Percentiles rank a stretch among this genome's conserved stretches.
These are phyloP conservation scores for Zhuqinia jingwanae DNA, from an alignment of 2,888 invertebrate genomes.

Conservation along the genomic window DNA sequence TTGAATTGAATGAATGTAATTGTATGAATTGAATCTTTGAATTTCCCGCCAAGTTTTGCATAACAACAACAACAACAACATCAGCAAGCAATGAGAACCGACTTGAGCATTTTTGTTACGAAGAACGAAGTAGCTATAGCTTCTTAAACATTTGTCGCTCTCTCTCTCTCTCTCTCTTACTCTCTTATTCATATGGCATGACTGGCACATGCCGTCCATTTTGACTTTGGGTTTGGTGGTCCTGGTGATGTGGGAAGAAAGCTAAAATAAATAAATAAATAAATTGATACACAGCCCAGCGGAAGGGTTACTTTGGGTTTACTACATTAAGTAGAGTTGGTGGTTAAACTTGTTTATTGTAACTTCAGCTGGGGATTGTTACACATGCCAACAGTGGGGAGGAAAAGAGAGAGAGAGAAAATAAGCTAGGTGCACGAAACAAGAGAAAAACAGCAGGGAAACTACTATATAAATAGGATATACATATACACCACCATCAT, in stretches of 20 bases:
- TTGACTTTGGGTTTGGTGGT: constrained; percentile 14
- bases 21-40: constrained; percentile 24
- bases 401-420: neutral
- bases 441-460: constrained; percentile 21
- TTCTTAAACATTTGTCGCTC: too few relatives aligned
- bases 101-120: too few relatives aligned
- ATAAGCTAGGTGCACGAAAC: neutral
- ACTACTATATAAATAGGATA: too few relatives aligned
- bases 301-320: constrained; percentile 38
- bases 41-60: too few relatives aligned
- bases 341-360: constrained; percentile 36
- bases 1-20: neutral
- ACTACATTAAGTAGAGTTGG: constrained; percentile 29
- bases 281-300: constrained; percentile 1
- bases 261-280: constrained; percentile 25
- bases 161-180: neutral
- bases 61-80: too few relatives aligned
- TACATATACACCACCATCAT: too few relatives aligned
- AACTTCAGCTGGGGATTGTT: constrained; percentile 35
- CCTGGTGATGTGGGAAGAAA: constrained; percentile 16
- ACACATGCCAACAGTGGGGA: neutral
- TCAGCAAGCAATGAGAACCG: neutral
- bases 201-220: neutral
- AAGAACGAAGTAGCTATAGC: too few relatives aligned
- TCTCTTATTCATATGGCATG: neutral